Evolutionary conservation across 1,140 invertebrate genomes (phyloP), one percentile per base, ranked within the genome.

Genomic region (Vanessa tameamea): DNA sequence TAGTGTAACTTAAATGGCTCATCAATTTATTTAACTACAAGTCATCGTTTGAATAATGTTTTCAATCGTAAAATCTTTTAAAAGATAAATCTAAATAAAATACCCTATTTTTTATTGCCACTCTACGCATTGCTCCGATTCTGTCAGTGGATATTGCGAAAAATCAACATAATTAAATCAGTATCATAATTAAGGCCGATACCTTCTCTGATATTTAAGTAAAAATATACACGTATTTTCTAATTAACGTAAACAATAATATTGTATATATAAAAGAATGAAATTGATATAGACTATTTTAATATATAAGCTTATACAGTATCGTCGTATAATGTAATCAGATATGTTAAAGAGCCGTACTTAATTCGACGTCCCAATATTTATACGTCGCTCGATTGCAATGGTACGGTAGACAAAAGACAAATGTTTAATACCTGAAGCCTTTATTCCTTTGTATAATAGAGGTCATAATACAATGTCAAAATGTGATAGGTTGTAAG

Each of bases 341-440:
- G 11, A 26, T 59, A 59, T 26, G 9, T 59, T 59, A 13, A 59
- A 59, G 23, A 13, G 13, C 20, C 13, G 55, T 59, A 53, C 51
- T 53, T 53, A 53, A 53, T 16, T 53, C 51, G 51, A 53, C 37
- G 37, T 43, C 48, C 55, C 55, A 68, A 23, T 68, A 68, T 68
- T 68, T 57, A 68, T 51, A 37, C n/a, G 57, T 50, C 51, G 31
- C 51, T 68, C 65, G 31, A 55, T 8, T 67, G 13, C 50, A 6
- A 47, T 14, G 12, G 65, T 37, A 67, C 26, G 31, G 50, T 51
- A 16, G 12, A 7, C 23, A 16, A 70, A 48, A 50, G 37, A 50
- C 37, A 50, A 26, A 59, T 12, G 55, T 16, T 16, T 2, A 6
- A 69, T 26, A 69, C 51, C 13, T 47, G 12, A 37, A 50, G 43